Conservation (phyloP, 1,140 invertebrate species). For the Drosophila tani region DNA sequence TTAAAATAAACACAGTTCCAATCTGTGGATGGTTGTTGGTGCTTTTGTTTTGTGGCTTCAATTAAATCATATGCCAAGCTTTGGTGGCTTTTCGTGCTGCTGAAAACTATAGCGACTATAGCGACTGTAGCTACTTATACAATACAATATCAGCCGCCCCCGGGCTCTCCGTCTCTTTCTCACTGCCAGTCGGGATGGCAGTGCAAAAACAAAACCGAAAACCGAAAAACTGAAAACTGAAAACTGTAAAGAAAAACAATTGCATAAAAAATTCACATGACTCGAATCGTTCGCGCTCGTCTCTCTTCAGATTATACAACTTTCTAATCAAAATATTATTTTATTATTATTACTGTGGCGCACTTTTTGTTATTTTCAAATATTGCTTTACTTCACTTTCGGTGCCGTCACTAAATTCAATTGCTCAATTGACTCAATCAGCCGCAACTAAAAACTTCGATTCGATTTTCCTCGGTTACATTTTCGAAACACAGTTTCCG, state of each 20-base stretch:
- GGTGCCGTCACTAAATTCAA: constrained; percentile 62
- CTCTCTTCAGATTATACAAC: constrained; percentile 71
- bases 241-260: constrained; percentile 73
- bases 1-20: constrained; percentile 73
- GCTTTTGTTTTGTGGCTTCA: constrained; percentile 57
- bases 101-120: constrained; percentile 57
- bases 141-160: constrained; percentile 56
- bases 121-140: constrained; percentile 65
- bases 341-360: constrained; percentile 64
- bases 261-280: constrained; percentile 82
- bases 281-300: constrained; percentile 50
- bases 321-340: constrained; percentile 79
- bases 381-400: constrained; percentile 38
- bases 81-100: constrained; percentile 55
- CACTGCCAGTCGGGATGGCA: background rate
- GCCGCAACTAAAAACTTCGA: constrained; percentile 26
- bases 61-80: constrained; percentile 72
- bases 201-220: constrained; percentile 63
- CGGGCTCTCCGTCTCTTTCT: background rate
- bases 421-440: constrained; percentile 68
- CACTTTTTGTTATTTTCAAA: constrained; percentile 35
- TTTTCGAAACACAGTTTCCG: constrained; percentile 24
- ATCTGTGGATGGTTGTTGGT: constrained; percentile 34
- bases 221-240: constrained; percentile 35
- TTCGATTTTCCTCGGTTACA: constrained; percentile 28